Evolutionary conservation across 2,797 vertebrate species (phyloP).

Genomic region (Sebastes minor): DNA sequence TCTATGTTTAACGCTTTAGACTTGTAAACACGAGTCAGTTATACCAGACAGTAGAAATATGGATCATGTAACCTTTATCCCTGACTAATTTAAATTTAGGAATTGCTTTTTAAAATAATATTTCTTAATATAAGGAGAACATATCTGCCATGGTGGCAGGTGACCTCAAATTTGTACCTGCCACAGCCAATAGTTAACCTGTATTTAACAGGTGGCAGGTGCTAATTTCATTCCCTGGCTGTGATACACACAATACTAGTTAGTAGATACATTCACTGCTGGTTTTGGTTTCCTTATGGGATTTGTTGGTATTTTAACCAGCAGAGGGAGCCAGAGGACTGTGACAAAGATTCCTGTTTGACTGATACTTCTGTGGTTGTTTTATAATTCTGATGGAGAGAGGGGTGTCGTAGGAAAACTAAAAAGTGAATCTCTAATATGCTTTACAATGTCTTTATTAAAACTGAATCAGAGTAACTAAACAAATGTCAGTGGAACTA

Average conservation of each 20-base stretch:
- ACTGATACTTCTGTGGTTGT: not conserved
- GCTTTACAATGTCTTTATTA: not conserved
- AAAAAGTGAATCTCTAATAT: not conserved
- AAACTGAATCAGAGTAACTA: fast-evolving
- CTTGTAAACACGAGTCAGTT: too few species aligned
- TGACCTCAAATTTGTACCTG: too few species aligned
- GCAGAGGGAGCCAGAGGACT: slow-evolving; percentile 32
- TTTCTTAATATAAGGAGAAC: too few species aligned
- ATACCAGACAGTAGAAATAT: too few species aligned
- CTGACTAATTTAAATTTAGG: too few species aligned
- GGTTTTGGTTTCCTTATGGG: not conserved
- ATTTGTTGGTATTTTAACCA: not conserved
- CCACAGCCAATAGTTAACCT: too few species aligned
- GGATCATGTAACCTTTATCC: too few species aligned
- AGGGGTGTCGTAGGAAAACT: not conserved
- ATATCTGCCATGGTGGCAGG: too few species aligned
- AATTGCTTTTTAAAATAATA: too few species aligned
- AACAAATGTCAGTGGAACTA: not conserved
- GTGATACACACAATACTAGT: not conserved
- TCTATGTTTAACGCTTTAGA: too few species aligned
- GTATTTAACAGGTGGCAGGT: too few species aligned
- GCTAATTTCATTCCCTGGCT: too few species aligned
- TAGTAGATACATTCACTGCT: not conserved
- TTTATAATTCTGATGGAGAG: fast-evolving
- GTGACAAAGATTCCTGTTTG: not conserved